Evolutionary conservation across 2,797 vertebrate species (phyloP).

Genomic region (Octomys mimax): DNA sequence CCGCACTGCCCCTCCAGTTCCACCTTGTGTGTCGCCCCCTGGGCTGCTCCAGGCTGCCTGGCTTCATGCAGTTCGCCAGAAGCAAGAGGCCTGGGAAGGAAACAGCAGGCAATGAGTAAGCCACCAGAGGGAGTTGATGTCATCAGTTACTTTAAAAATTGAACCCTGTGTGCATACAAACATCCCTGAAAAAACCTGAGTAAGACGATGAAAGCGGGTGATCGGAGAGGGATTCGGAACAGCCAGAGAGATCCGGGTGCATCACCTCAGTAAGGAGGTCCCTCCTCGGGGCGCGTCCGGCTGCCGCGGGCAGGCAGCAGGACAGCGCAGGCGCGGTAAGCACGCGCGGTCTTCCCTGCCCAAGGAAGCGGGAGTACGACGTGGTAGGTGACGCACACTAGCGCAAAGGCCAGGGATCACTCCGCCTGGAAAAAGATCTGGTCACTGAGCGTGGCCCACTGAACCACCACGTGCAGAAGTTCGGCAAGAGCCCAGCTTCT

Average conservation of each 20-base stretch:
- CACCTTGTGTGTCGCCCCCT: background rate
- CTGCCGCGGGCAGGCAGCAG: background rate
- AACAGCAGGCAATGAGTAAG: background rate
- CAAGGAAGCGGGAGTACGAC: background rate
- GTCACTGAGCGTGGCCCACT: background rate
- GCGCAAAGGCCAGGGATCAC: too few species aligned
- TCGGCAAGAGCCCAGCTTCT: background rate
- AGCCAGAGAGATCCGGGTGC: background rate
- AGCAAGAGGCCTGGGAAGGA: background rate
- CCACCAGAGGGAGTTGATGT: background rate
- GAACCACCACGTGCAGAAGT: background rate
- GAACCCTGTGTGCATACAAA: slow-evolving; percentile 38
- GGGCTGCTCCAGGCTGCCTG: background rate
- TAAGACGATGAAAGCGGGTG: background rate
- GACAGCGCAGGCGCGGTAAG: background rate
- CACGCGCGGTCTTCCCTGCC: background rate
- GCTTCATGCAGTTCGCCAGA: background rate
- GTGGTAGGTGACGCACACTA: background rate
- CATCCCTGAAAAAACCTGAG: background rate
- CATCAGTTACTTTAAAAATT: background rate
- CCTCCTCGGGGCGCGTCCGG: background rate
- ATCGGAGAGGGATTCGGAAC: background rate
- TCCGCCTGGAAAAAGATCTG: background rate
- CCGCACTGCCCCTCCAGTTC: too few species aligned
- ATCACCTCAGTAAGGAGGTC: background rate